phyloP scores from a whole-genome alignment of 1,140 invertebrate species.

The Drosophila bipectinata region DNA sequence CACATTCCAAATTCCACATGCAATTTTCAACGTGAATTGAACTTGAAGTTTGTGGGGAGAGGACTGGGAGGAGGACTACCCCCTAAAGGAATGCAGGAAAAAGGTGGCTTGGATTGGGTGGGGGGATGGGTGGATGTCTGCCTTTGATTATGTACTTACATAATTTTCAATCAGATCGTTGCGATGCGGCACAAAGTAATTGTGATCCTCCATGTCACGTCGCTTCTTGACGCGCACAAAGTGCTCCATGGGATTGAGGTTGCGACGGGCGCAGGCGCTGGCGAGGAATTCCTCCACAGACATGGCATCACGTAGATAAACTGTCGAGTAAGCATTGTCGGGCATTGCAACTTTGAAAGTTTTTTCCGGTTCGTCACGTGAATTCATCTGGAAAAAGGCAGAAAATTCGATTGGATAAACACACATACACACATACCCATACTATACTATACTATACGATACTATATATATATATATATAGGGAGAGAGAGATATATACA shows the following conservation, averaged over 20 bases:
- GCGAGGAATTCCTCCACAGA: conserved; percentile 97
- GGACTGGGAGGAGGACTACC: neutral
- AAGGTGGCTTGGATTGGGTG: neutral
- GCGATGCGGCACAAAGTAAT: conserved; percentile 97
- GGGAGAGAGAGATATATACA: conserved; percentile 16
- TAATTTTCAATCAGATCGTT: conserved; percentile 97
- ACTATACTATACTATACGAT: too few species aligned
- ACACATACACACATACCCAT: conserved; percentile 56
- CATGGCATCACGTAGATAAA: conserved; percentile 94
- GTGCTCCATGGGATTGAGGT: conserved; percentile 96
- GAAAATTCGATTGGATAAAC: conserved; percentile 82
- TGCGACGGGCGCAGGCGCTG: conserved; percentile 94
- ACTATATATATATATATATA: conserved; percentile 7
- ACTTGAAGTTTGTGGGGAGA: conserved; percentile 4
- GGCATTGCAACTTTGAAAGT: conserved; percentile 95
- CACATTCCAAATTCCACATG: conserved; percentile 33
- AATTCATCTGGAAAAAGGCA: conserved; percentile 87
- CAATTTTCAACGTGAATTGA: conserved; percentile 45
- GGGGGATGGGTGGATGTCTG: conserved; percentile 10
- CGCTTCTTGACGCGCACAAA: conserved; percentile 97
- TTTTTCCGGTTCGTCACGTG: conserved; percentile 93
- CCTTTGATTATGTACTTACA: conserved; percentile 87
- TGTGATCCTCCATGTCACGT: conserved; percentile 96
- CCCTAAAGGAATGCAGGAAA: neutral
- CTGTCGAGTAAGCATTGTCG: conserved; percentile 91